These are phyloP conservation scores for Indicator maculatus DNA, from an alignment of 2,113 vertebrate species.

Conservation along the genomic window DNA sequence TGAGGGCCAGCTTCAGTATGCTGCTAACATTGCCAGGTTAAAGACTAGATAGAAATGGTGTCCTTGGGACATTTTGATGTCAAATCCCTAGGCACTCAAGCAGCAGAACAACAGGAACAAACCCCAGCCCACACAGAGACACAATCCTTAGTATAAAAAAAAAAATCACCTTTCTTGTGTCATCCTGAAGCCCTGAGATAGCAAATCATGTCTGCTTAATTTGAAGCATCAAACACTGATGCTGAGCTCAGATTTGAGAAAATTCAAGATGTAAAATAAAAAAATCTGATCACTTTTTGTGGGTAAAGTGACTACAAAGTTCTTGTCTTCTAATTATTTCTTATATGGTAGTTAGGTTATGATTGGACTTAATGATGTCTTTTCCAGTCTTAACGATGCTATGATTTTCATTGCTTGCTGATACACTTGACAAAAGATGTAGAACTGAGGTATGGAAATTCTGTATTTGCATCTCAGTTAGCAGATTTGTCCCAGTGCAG, in stretches of 20 bases:
- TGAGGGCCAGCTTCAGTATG: background rate
- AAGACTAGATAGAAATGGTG: background rate
- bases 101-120: background rate
- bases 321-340: background rate
- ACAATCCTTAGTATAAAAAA: background rate
- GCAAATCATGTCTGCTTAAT: background rate
- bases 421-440: background rate
- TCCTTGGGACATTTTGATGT: background rate
- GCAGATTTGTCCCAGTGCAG: background rate
- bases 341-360: too few relatives aligned
- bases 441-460: background rate
- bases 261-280: background rate
- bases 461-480: background rate
- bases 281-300: background rate
- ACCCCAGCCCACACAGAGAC: fast-evolving
- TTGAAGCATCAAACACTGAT: background rate
- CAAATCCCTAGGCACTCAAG: background rate
- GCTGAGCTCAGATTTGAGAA: background rate
- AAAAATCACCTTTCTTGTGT: background rate
- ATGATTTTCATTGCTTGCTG: background rate
- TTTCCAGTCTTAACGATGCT: too few relatives aligned
- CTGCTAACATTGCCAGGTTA: background rate
- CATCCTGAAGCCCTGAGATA: background rate
- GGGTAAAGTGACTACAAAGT: background rate
- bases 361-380: too few relatives aligned